Percentiles rank a stretch among this genome's conserved stretches.
phyloP scores from a whole-genome alignment of 2,888 invertebrate genomes.

The Didymodactylos carnosus region DNA sequence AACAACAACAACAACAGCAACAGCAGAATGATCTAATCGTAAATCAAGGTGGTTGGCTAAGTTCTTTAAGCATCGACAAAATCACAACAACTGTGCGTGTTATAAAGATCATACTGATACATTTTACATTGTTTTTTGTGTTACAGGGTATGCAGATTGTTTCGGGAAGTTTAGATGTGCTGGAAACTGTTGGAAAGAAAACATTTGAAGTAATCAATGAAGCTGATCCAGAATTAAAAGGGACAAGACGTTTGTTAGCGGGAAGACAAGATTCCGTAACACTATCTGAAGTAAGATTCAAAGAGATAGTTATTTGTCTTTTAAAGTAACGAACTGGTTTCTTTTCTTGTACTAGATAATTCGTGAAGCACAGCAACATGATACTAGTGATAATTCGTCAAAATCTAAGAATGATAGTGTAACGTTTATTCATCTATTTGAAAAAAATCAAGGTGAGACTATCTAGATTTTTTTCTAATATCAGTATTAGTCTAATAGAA shows the following conservation, averaged over 20 bases:
- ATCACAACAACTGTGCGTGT: not conserved
- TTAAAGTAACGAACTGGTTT: not conserved
- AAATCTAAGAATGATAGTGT: conserved; percentile 33
- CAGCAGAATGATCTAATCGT: conserved; percentile 7
- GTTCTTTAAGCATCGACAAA: conserved; percentile 11
- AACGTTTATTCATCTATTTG: conserved; percentile 17
- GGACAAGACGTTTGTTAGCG: conserved; percentile 48
- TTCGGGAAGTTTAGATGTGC: conserved; percentile 45
- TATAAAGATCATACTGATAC: not conserved
- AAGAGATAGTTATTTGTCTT: not conserved
- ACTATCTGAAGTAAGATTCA: conserved; percentile 27
- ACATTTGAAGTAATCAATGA: conserved; percentile 75
- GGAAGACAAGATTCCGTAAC: conserved; percentile 25
- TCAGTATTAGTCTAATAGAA: conserved; percentile 22
- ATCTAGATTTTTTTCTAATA: conserved; percentile 2
- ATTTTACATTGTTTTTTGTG: not conserved
- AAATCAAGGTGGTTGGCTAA: conserved; percentile 7
- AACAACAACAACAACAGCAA: not conserved
- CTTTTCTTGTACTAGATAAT: conserved; percentile 33
- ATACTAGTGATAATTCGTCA: conserved; percentile 42
- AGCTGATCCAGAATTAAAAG: conserved; percentile 66
- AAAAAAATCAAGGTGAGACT: conserved; percentile 6
- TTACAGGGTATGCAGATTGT: conserved; percentile 40
- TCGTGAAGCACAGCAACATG: conserved; percentile 45
- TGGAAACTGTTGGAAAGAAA: conserved; percentile 79